phyloP scores from a whole-genome alignment of 2,797 vertebrate species.

The Dipus sagitta region DNA sequence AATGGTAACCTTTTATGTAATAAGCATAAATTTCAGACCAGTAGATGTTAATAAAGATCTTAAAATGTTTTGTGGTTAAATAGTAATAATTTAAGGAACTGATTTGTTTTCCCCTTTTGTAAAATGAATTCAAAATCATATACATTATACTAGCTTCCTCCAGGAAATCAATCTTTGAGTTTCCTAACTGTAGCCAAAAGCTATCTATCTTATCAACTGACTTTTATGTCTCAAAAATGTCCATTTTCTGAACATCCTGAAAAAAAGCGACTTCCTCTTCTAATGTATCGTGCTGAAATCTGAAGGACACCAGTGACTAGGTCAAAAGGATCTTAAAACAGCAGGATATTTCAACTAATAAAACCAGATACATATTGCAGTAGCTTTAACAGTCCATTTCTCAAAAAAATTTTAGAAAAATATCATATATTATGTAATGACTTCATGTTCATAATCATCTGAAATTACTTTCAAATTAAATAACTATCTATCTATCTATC shows the following conservation, averaged over 20 bases:
- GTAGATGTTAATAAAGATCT: not conserved
- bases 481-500: constrained; percentile 52
- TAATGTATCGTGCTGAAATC: not conserved
- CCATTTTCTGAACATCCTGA: constrained; percentile 42
- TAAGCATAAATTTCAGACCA: constrained; percentile 33
- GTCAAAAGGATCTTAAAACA: constrained; percentile 57
- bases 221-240: constrained; percentile 37
- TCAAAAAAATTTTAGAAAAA: constrained; percentile 73
- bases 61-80: constrained; percentile 34
- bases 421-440: constrained; percentile 59
- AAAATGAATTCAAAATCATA: not conserved
- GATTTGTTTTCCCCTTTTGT: constrained; percentile 31
- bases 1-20: not conserved
- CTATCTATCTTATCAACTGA: constrained; percentile 28
- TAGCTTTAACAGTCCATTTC: constrained; percentile 67
- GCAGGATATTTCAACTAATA: constrained; percentile 74
- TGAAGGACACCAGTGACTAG: not conserved
- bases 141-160: not conserved
- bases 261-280: not conserved
- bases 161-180: not conserved
- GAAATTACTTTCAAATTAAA: constrained; percentile 73
- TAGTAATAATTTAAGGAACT: constrained; percentile 10
- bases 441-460: constrained; percentile 69
- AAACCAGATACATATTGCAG: constrained; percentile 79
- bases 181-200: constrained; percentile 28